Percentiles rank a stretch among this genome's conserved stretches.
phyloP scores from a whole-genome alignment of 2,113 vertebrate species.

The Spermophilus dauricus region DNA sequence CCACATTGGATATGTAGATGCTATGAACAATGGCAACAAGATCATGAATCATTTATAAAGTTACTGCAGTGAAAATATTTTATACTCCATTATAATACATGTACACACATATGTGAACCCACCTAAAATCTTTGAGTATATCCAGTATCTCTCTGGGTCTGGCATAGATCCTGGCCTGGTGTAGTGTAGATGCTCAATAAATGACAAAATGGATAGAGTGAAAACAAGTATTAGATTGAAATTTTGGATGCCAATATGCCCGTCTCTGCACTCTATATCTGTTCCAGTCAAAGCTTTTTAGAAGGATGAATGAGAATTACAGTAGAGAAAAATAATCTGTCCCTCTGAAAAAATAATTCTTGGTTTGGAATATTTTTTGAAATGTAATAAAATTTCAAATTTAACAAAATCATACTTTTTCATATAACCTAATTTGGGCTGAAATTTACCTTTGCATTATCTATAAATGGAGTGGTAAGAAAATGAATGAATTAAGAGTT shows the following conservation, averaged over 20 bases:
- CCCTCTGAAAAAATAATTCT: not conserved
- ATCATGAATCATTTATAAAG: not conserved
- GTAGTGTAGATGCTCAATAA: not conserved
- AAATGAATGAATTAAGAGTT: not conserved
- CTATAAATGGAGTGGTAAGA: not conserved
- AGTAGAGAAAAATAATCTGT: not conserved
- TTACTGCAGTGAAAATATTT: constrained; percentile 11
- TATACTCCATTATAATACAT: not conserved
- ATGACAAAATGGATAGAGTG: not conserved
- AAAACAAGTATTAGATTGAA: not conserved
- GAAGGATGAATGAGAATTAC: not conserved
- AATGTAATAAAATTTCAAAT: constrained; percentile 37
- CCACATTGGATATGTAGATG: not conserved
- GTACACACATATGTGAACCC: not conserved
- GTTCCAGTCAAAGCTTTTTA: not conserved
- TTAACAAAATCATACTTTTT: constrained; percentile 35
- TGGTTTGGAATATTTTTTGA: constrained; percentile 59
- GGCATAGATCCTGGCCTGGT: not conserved
- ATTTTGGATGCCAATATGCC: not conserved
- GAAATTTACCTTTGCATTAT: constrained; percentile 38
- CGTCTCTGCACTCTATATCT: not conserved
- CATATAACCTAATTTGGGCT: not conserved
- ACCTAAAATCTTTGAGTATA: not conserved
- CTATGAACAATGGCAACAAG: not conserved
- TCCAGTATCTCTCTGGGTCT: not conserved